Conservation (phyloP, 2,797 vertebrate species). For the Cephalopachus bancanus region DNA sequence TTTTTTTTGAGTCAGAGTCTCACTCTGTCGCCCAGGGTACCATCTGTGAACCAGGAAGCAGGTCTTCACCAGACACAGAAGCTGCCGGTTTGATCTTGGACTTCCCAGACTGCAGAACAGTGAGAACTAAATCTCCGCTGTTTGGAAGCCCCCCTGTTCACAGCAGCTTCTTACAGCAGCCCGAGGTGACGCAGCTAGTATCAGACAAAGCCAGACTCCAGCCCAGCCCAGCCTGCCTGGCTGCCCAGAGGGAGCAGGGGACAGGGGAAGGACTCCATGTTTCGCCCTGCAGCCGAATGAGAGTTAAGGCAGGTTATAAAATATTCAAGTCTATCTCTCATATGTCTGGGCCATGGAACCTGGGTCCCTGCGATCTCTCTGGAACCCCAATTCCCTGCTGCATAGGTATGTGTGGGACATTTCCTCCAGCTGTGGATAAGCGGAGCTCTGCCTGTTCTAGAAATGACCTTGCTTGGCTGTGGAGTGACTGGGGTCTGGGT, state of each 20-base stretch:
- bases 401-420: not conserved
- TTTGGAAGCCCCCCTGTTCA: not conserved
- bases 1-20: too few relatives aligned
- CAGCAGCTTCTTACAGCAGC: not conserved
- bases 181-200: not conserved
- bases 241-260: too few relatives aligned
- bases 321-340: not conserved
- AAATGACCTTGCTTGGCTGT: not conserved
- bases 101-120: not conserved
- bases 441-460: not conserved
- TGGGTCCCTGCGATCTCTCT: not conserved
- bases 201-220: not conserved
- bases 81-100: not conserved
- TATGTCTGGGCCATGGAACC: accelerated
- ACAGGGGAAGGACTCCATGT: not conserved
- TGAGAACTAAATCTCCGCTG: not conserved
- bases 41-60: not conserved
- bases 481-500: not conserved
- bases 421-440: not conserved
- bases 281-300: not conserved
- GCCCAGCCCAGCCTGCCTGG: not conserved
- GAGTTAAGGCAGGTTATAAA: not conserved
- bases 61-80: not conserved
- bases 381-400: not conserved
- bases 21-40: too few relatives aligned